These are phyloP conservation scores for Acrossocheilus fasciatus DNA, from an alignment of 2,797 vertebrate genomes.

Conservation along the genomic window DNA sequence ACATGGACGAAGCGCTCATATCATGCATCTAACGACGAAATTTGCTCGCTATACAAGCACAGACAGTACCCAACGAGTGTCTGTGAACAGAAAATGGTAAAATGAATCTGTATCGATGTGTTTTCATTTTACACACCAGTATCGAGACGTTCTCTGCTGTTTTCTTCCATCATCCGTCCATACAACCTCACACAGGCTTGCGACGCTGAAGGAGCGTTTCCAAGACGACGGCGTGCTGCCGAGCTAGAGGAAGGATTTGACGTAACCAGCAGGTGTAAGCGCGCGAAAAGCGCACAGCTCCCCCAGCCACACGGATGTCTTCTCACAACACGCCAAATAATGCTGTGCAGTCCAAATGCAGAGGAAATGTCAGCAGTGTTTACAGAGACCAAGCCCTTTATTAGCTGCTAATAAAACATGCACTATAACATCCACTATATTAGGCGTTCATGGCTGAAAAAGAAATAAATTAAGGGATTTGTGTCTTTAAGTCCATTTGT, in stretches of 20 bases:
- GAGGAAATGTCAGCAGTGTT: constrained; percentile 31
- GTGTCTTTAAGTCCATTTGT: background rate
- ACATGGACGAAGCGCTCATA: constrained; percentile 18
- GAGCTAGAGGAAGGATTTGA: constrained; percentile 39
- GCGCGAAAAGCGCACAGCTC: constrained; percentile 49
- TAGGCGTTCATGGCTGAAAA: background rate
- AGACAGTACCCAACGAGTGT: background rate
- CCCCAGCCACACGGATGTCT: constrained; percentile 62
- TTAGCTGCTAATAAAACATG: constrained; percentile 22
- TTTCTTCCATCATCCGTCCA: constrained; percentile 84
- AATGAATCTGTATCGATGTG: constrained; percentile 8
- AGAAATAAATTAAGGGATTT: background rate
- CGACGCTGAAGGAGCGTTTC: constrained; percentile 79
- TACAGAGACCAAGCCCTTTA: constrained; percentile 14
- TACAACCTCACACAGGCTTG: constrained; percentile 63
- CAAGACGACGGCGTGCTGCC: constrained; percentile 73
- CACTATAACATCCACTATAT: constrained; percentile 16
- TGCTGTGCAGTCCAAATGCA: background rate
- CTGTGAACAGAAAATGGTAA: background rate
- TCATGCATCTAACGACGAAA: background rate
- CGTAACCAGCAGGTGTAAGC: constrained; percentile 45
- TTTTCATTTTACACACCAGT: constrained; percentile 80
- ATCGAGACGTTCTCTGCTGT: constrained; percentile 74
- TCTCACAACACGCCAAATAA: constrained; percentile 7
- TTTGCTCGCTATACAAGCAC: background rate